Evolutionary conservation across 1,140 invertebrate species (phyloP), one percentile per base, ranked within the genome.

Genomic region (Dendrolimus kikuchii): DNA sequence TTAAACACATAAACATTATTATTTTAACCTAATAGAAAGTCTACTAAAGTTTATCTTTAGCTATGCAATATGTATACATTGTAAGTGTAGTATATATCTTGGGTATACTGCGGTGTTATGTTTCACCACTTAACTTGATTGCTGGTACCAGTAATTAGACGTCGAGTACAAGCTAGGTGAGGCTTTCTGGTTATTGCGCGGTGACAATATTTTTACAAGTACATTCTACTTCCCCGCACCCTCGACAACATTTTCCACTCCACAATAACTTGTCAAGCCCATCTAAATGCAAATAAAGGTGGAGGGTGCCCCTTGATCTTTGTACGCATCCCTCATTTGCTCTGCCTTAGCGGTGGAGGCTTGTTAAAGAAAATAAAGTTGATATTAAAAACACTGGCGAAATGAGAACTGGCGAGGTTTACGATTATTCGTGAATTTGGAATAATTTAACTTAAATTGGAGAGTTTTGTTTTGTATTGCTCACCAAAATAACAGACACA

Each of bases 281-380:
- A 75, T 79, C 71, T 80, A 82, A 81, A 82, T 82, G 78, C 74
- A 80, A 82, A 81, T 82, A 76, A 49, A 65, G 65, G n/a, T n/a
- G n/a, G 66, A 51, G 60, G 55, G 57, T 5, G 48, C 58, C 72
- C 64, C 76, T 77, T 74, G 68, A 75, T 79, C 73, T 77, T 58
- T 69, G 70, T 70, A 52, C 66, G 64, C 60, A 63, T 67, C 68
- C 72, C 71, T 77, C 74, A 76, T 81, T 78, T 77, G 75, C 76
- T 23, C 23, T 62, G 63, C 63, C 55, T 66, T 68, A 53, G 46
- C 23, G 23, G 23, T 23, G 23, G 23, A 51, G 47, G 61, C 51
- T 68, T 57, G 60, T 59, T 63, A 53, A 47, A 64, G 55, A 53
- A 55, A 47, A 36, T 46, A 41, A 54, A 54, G 53, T 59, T 42